Percentiles rank a stretch among this genome's conserved stretches.
These are phyloP conservation scores for Heterocephalus glaber DNA, from an alignment of 2,113 vertebrate species.

Conservation along the genomic window DNA sequence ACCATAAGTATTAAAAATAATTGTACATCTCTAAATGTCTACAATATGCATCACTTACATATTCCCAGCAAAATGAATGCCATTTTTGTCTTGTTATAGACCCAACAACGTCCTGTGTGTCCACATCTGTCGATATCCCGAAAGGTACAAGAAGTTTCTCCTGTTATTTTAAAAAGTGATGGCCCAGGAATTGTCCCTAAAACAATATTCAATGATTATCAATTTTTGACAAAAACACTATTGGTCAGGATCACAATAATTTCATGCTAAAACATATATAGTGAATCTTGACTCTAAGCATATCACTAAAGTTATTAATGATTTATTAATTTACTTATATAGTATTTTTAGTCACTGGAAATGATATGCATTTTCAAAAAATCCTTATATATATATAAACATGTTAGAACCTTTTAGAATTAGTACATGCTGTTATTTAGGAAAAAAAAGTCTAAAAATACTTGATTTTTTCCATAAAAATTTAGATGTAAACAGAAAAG, in stretches of 20 bases:
- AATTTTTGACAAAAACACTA: constrained; percentile 31
- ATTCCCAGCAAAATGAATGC: background rate
- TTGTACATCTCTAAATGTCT: constrained; percentile 16
- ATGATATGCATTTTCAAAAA: background rate
- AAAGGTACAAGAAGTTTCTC: constrained; percentile 33
- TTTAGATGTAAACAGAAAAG: background rate
- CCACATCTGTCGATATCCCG: background rate
- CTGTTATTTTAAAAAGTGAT: background rate
- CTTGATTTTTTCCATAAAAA: background rate
- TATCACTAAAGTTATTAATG: constrained; percentile 23
- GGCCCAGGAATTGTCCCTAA: constrained; percentile 67
- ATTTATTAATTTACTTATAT: background rate
- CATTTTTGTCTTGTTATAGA: constrained; percentile 60
- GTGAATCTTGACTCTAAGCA: background rate
- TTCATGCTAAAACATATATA: background rate
- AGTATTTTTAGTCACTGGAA: background rate
- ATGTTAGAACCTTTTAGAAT: constrained; percentile 14
- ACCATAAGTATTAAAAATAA: background rate
- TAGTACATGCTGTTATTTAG: background rate
- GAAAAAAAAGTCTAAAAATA: background rate
- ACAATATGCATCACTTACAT: constrained; percentile 69
- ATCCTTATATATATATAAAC: background rate
- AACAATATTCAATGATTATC: constrained; percentile 14
- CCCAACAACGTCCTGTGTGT: background rate
- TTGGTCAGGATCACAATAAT: constrained; percentile 2